Evolutionary conservation across 2,797 vertebrate species (phyloP).

Genomic region (Champsocephalus esox): DNA sequence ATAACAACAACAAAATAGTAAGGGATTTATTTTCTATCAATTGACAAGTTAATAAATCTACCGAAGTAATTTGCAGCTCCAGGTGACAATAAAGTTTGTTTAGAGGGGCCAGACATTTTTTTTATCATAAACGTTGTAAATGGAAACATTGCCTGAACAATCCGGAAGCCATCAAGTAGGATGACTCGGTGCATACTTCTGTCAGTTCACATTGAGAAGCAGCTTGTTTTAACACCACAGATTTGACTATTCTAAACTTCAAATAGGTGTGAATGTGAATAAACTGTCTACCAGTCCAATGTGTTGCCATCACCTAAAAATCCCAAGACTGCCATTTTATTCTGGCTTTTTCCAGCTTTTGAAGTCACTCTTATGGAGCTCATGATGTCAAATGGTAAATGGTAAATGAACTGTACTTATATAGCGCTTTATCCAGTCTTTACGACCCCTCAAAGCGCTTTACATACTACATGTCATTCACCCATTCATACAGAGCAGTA

Average conservation of each 20-base stretch:
- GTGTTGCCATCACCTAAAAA: no score
- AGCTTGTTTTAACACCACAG: neutral
- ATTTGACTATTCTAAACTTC: neutral
- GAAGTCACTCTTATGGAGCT: neutral
- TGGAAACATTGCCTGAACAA: neutral
- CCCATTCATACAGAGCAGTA: no score
- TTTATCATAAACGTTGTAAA: neutral
- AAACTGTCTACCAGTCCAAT: no score
- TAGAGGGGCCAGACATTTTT: no score
- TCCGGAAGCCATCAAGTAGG: neutral
- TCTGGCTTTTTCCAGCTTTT: slow-evolving; percentile 29
- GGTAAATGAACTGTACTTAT: no score
- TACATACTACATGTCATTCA: no score
- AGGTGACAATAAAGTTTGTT: neutral
- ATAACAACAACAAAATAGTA: neutral
- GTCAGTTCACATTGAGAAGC: neutral
- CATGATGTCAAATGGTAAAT: neutral
- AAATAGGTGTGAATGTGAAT: no score
- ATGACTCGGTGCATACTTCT: neutral
- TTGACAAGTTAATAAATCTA: accelerated
- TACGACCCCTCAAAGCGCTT: no score
- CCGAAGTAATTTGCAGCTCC: accelerated
- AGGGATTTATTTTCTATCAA: neutral
- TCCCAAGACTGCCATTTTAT: neutral
- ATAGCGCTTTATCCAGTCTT: no score